A percentile compares a stretch with the other conserved stretches of the same genome.
Conservation (phyloP, 1,140 invertebrate genomes). For the Chlorops oryzae region DNA sequence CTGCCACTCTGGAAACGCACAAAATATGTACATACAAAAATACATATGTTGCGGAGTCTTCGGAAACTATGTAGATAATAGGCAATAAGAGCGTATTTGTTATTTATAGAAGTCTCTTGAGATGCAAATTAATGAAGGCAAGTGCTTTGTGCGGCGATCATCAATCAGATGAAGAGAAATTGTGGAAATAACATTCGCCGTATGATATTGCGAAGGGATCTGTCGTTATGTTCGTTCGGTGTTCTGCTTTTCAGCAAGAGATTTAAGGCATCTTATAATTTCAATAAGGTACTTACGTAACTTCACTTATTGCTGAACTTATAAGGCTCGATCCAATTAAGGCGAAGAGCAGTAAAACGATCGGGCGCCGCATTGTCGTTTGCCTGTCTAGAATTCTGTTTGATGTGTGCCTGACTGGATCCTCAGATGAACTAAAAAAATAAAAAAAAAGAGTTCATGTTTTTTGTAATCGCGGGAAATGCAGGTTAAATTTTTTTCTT, state of each 20-base stretch:
- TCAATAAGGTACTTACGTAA: slow-evolving; percentile 11
- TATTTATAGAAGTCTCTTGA: not conserved
- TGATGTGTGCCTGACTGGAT: too few species aligned
- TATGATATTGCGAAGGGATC: too few species aligned
- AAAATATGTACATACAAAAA: not conserved
- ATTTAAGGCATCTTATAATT: not conserved
- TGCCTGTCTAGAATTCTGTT: too few species aligned
- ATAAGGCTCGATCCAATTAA: slow-evolving; percentile 13
- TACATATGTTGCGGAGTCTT: not conserved
- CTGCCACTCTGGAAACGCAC: not conserved
- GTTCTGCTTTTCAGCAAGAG: too few species aligned
- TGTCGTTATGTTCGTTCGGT: too few species aligned
- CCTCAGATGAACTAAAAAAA: too few species aligned
- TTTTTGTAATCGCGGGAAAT: too few species aligned
- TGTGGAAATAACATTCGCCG: not conserved
- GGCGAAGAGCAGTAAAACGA: slow-evolving; percentile 11
- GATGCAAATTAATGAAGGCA: not conserved
- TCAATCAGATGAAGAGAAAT: not conserved
- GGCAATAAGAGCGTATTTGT: too few species aligned
- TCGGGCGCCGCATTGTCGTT: slow-evolving; percentile 7
- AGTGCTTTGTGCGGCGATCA: not conserved
- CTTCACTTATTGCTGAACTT: slow-evolving; percentile 4
- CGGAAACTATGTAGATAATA: too few species aligned
- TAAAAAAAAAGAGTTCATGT: too few species aligned
- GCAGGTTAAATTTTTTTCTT: too few species aligned